Percentiles rank a stretch among this genome's conserved stretches.
Conservation (phyloP, 2,888 invertebrate genomes). For the Agrilus mali region DNA sequence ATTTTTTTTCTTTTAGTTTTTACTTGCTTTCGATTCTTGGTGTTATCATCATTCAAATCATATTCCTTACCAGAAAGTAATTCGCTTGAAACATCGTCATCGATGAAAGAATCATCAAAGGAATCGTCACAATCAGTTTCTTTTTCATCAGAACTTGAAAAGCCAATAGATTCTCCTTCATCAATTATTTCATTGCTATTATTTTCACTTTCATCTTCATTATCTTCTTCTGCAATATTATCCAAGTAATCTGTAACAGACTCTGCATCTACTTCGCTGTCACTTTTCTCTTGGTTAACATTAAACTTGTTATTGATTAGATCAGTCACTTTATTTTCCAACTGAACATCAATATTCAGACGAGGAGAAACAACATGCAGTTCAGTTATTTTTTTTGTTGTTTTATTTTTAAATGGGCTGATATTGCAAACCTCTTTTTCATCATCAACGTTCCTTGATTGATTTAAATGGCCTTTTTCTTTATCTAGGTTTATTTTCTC, state of each 20-base stretch:
- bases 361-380: too few species aligned
- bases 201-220: slow-evolving; percentile 28
- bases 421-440: background rate
- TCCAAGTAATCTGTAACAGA: slow-evolving; percentile 16
- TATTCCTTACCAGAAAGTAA: slow-evolving; percentile 27
- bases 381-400: too few species aligned
- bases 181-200: slow-evolving; percentile 28
- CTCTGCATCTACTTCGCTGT: slow-evolving; percentile 3
- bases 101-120: slow-evolving; percentile 25
- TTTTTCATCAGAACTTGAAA: slow-evolving; percentile 16
- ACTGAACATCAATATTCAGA: too few species aligned
- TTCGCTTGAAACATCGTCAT: slow-evolving; percentile 18
- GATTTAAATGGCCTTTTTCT: background rate
- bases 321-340: too few species aligned
- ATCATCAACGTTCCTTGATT: background rate
- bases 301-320: too few species aligned
- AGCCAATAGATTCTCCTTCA: slow-evolving; percentile 28
- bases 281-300: background rate
- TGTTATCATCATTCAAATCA: slow-evolving; percentile 10
- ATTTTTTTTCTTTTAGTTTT: background rate
- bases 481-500: background rate
- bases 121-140: slow-evolving; percentile 19
- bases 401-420: too few species aligned
- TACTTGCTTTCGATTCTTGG: background rate
- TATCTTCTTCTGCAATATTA: slow-evolving; percentile 28